phyloP scores from a whole-genome alignment of 2,797 vertebrate genomes.

The Xiphophorus birchmanni region DNA sequence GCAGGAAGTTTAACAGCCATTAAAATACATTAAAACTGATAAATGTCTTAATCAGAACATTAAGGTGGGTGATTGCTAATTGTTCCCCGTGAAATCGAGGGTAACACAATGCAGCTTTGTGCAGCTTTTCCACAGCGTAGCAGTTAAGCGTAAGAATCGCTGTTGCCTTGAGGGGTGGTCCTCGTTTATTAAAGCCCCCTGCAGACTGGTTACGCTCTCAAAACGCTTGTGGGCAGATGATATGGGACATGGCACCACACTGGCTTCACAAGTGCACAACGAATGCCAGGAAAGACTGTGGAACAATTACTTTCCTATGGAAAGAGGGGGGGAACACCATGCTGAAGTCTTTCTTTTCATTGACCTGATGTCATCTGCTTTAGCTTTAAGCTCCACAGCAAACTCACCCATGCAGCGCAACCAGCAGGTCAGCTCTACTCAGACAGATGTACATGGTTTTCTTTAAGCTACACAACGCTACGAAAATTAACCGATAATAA shows the following conservation, averaged over 20 bases:
- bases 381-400: background rate
- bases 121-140: constrained; percentile 45
- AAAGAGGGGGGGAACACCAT: background rate
- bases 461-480: no score
- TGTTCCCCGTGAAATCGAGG: constrained; percentile 12
- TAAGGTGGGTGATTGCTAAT: constrained; percentile 7
- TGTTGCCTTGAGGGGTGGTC: constrained; percentile 70
- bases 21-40: constrained; percentile 24
- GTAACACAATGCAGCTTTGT: constrained; percentile 71
- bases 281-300: constrained; percentile 20
- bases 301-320: constrained; percentile 23
- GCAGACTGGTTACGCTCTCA: constrained; percentile 30
- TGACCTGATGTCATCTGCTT: constrained; percentile 1
- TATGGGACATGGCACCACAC: constrained; percentile 38
- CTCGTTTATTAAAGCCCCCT: constrained; percentile 54
- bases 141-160: constrained; percentile 12
- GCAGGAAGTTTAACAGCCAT: constrained; percentile 1
- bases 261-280: constrained; percentile 23
- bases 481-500: background rate
- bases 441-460: background rate
- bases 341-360: background rate
- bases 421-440: background rate
- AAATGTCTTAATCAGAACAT: constrained; percentile 25
- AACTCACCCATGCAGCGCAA: background rate
- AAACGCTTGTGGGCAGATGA: constrained; percentile 40